phyloP scores from a whole-genome alignment of 37 sponge, comb jelly and placozoan species.

The Aphrocallistes beatrix region DNA sequence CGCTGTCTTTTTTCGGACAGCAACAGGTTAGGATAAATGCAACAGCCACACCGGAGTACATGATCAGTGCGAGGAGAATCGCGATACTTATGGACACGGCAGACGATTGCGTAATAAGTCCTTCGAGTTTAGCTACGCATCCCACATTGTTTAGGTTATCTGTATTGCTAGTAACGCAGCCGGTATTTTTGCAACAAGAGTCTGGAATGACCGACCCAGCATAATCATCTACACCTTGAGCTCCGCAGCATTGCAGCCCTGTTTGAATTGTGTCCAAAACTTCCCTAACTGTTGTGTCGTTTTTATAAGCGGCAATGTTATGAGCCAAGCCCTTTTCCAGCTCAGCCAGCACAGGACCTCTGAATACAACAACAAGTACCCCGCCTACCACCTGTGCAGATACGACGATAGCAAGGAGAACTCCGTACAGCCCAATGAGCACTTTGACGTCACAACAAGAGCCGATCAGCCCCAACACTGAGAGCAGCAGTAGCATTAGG shows the following conservation, averaged over 20 bases:
- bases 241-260: not conserved
- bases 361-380: not conserved
- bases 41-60: not conserved
- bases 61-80: not conserved
- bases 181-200: not conserved
- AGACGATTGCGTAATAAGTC: not conserved
- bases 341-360: not conserved
- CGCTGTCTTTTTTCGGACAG: not conserved
- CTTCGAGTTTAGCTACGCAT: not conserved
- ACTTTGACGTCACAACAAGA: not conserved
- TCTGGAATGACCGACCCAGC: not conserved
- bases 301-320: not conserved
- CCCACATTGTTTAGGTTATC: not conserved
- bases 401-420: not conserved
- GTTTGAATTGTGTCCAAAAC: not conserved
- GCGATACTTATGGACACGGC: not conserved
- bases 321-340: not conserved
- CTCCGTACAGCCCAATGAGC: not conserved
- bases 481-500: not conserved
- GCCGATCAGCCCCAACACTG: not conserved
- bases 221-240: not conserved
- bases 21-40: not conserved
- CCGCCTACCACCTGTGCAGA: not conserved
- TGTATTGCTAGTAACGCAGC: not conserved
- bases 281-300: not conserved